phyloP scores from a whole-genome alignment of 2,797 vertebrate genomes.

The Pipistrellus nathusii region DNA sequence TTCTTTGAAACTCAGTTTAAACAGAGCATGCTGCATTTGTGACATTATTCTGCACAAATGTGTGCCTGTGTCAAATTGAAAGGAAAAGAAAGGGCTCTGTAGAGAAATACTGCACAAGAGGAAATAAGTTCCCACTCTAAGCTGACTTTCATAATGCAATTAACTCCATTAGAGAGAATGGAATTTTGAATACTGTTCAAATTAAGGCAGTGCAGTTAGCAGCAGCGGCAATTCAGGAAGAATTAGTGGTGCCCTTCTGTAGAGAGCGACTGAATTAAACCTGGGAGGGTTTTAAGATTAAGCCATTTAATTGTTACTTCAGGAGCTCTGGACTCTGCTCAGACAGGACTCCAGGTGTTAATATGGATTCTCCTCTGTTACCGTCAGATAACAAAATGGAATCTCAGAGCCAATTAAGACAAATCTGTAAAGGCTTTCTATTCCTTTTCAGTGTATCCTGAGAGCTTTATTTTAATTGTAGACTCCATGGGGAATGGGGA shows the following conservation, averaged over 20 bases:
- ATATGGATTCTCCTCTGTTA: constrained; percentile 75
- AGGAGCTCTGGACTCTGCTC: constrained; percentile 72
- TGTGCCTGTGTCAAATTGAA: constrained; percentile 1
- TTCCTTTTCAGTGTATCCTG: constrained; percentile 54
- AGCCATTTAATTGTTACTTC: constrained; percentile 83
- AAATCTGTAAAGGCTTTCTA: constrained; percentile 61
- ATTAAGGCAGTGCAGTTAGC: constrained; percentile 76
- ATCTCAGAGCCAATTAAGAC: constrained; percentile 80
- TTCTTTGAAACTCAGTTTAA: constrained; percentile 42
- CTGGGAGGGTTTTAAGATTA: constrained; percentile 79
- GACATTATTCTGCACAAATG: constrained; percentile 27
- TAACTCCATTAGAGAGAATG: constrained; percentile 76
- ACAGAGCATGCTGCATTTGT: not conserved
- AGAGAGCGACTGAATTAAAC: constrained; percentile 80
- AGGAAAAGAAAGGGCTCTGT: constrained; percentile 39
- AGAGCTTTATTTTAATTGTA: constrained; percentile 77
- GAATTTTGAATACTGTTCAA: constrained; percentile 73
- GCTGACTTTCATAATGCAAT: constrained; percentile 56
- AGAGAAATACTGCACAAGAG: constrained; percentile 43
- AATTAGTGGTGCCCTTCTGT: constrained; percentile 83
- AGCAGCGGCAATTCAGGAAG: constrained; percentile 73
- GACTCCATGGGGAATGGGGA: constrained; percentile 20
- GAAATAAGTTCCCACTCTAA: constrained; percentile 62
- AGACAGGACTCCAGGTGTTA: constrained; percentile 79
- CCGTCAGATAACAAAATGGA: constrained; percentile 79